These are phyloP conservation scores for Numida meleagris DNA, from an alignment of 2,113 vertebrate species.

Conservation along the genomic window DNA sequence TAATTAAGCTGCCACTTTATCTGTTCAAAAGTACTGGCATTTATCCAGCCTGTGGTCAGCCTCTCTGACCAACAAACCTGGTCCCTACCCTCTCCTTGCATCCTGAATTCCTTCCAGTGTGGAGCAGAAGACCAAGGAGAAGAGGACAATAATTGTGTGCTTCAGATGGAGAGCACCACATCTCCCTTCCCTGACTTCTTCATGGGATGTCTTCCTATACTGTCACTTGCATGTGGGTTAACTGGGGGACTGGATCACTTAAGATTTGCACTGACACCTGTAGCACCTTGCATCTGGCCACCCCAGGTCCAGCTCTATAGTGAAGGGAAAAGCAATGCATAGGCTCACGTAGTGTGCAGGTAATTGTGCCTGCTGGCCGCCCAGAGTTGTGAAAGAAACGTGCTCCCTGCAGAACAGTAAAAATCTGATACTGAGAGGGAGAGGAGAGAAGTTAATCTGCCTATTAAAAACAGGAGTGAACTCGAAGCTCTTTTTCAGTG, in stretches of 20 bases:
- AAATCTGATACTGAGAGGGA: not conserved
- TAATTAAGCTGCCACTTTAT: not conserved
- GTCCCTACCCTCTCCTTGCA: not conserved
- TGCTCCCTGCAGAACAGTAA: not conserved
- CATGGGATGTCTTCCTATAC: not conserved
- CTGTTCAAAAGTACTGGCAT: not conserved
- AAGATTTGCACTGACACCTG: not conserved
- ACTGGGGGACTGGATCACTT: not conserved
- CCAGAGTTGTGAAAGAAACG: not conserved
- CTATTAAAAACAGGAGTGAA: not conserved
- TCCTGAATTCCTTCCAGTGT: not conserved
- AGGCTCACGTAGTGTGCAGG: not conserved
- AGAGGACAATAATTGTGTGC: not conserved
- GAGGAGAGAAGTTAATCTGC: not conserved
- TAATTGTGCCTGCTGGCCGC: not conserved
- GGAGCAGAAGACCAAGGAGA: not conserved
- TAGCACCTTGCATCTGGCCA: not conserved
- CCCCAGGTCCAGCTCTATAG: not conserved
- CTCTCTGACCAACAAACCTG: not conserved
- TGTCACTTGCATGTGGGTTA: not conserved
- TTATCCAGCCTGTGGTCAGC: not conserved
- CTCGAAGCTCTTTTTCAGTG: not conserved
- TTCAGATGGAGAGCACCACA: not conserved
- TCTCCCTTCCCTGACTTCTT: not conserved
- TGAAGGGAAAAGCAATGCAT: not conserved